Conservation (phyloP, 53 echinoderm and acorn worm genomes). For the Antedon mediterranea region DNA sequence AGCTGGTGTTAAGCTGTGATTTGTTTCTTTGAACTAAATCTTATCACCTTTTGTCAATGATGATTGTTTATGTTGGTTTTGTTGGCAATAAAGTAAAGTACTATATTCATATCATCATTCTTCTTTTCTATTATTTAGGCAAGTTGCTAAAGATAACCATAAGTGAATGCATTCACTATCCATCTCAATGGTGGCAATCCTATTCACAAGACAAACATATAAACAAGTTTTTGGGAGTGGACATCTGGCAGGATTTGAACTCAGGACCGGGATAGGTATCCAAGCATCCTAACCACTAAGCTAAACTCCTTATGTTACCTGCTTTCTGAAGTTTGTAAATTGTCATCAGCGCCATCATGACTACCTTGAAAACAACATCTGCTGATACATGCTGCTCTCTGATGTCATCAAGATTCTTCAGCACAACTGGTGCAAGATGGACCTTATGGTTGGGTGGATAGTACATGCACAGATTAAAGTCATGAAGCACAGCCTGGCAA, state of each 20-base stretch:
- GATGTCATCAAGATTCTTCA: slow-evolving; percentile 40
- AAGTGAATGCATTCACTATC: too few relatives aligned
- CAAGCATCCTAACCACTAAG: neutral
- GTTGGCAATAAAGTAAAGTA: too few relatives aligned
- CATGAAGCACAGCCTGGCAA: slow-evolving; percentile 84
- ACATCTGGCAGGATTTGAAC: neutral
- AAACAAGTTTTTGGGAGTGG: neutral
- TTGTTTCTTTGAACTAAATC: too few relatives aligned
- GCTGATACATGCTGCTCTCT: slow-evolving; percentile 48
- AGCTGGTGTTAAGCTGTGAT: too few relatives aligned
- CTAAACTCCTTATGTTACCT: slow-evolving; percentile 21
- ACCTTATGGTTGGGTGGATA: slow-evolving; percentile 25
- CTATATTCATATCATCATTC: too few relatives aligned
- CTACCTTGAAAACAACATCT: slow-evolving; percentile 73
- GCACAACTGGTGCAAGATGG: neutral
- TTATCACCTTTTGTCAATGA: too few relatives aligned
- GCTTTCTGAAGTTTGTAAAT: slow-evolving; percentile 70
- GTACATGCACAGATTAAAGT: slow-evolving; percentile 94
- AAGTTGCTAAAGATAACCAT: too few relatives aligned
- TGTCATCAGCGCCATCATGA: slow-evolving; percentile 70
- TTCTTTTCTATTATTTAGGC: too few relatives aligned
- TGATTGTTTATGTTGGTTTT: too few relatives aligned
- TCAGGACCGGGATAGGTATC: too few relatives aligned
- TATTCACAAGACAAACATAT: too few relatives aligned
- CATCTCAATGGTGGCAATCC: too few relatives aligned